Evolutionary conservation across 2,888 invertebrate species (phyloP), one percentile per base, ranked within the genome.

Genomic region (Heterodera filipjevi): DNA sequence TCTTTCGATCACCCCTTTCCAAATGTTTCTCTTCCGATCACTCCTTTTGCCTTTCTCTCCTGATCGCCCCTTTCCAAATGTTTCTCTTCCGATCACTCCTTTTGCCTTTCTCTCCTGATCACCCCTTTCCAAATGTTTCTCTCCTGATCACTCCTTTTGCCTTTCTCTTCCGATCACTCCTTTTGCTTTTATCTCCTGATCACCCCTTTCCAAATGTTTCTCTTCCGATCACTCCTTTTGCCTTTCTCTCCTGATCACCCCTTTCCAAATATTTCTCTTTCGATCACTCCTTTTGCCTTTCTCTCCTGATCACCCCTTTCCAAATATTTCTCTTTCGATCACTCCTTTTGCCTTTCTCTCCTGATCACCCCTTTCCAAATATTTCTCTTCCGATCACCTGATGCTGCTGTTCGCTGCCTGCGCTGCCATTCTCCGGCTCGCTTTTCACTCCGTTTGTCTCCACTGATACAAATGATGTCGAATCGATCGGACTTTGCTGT

Each of bases 391-490:
- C 39, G 39, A 39, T n/a, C 44, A 74, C 64, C 35, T 75, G 59
- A n/a, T 44, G 33, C 59, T 22, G 39, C 33, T 66, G 68, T 46
- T 66, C 68, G 33, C 46, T 49, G n/a, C 73, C 64, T 22, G 32
- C 59, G 44, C 10, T 19, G 46, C 75, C 75, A 16, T 75, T 75
- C 68, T 75, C 75, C 46, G 75, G 75, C 46, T 75, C 75, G 68
- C 75, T 75, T 39, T 75, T 75, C 44, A 75, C 75, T 33, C 53
- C 68, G 44, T 46, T 75, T 27, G 53, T 22, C 27, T 59, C 59
- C 59, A 59, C 59, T 6, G 59, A 8, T 10, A 59, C 22, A 12
- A 59, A 59, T 6, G 59, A 59, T 39, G 39, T 12, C n/a, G 59
- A 59, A 10, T 59, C 59, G n/a, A 22, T 22, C 59, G 59, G 59